Evolutionary conservation across 2,113 vertebrate genomes (phyloP), one percentile per base, ranked within the genome.

Genomic region (Athene cunicularia): DNA sequence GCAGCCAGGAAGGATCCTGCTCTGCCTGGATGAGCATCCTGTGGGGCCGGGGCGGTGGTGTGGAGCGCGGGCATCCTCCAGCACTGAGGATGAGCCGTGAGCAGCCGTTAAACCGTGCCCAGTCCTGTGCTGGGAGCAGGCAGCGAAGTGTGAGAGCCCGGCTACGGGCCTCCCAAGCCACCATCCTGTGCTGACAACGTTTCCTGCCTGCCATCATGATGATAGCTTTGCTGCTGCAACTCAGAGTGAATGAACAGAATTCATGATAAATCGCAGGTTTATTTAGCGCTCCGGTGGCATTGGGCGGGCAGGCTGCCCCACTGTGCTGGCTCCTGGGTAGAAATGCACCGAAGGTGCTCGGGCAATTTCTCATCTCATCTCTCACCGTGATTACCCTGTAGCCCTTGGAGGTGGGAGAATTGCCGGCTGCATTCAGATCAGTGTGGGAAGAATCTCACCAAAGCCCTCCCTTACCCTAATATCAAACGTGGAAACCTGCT

Each of bases 21-120:
- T 73, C n/a, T 2, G 1, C 28, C 22, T 6, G 60, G 9, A 22
- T 6, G 3, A 53, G 80, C 43, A 14, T 13, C 23, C 70, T 8
- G 0, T 8, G 45, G 27, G 43, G 24, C 8, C 0, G 2, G 60
- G 53, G 17, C 0, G 2, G 28, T 32, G 33, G 24, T 1, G 8
- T 43, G 49, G n/a, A 76, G 5, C 50, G 2, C 1, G 43, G 33
- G 32, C 24, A 22, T 12, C 37, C 49, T 17, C 33, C 66, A 53
- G 53, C 3, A 2, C 58, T 66, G 39, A 60, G 21, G 83, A 35
- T 0, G 43, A 45, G 43, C 43, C 17, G 4, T 45, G 17, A 45
- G 20, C 60, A 49, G 55, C 76, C 26, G 10, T 47, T 21, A 47
- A 47, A 47, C 5, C 8, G 45, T 47, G 45, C 45, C 45, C 45